Conservation (phyloP, 2,888 invertebrate species). For the Ariolimax columbianus region DNA sequence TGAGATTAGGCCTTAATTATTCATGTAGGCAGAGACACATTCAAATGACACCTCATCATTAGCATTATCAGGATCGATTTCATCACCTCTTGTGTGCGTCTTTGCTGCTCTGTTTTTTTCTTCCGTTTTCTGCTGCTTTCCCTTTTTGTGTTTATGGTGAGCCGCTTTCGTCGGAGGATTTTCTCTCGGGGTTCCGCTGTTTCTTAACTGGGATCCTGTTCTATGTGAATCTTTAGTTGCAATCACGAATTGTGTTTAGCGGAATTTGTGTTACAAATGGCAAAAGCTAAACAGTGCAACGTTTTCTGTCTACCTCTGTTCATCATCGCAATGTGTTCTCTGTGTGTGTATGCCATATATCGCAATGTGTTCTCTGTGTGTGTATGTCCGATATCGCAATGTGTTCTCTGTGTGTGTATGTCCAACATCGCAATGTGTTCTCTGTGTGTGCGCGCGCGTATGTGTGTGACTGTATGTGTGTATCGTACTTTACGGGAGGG, state of each 20-base stretch:
- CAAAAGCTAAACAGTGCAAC: no score
- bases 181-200: neutral
- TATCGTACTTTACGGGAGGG: no score
- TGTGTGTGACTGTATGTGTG: no score
- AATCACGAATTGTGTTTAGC: neutral
- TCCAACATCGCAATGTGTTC: no score
- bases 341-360: no score
- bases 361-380: no score
- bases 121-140: neutral
- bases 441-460: no score
- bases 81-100: neutral
- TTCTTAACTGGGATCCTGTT: neutral
- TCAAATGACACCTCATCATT: conserved; percentile 2
- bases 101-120: neutral
- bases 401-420: no score
- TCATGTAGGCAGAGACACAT: conserved; percentile 26
- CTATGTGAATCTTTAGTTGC: neutral
- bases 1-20: conserved; percentile 25
- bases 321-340: no score
- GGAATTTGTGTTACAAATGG: no score
- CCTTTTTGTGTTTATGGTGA: conserved; percentile 7
- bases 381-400: no score
- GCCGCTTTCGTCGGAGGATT: neutral
- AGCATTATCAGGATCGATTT: conserved; percentile 9
- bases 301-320: no score